These are phyloP conservation scores for Gymnorhina tibicen DNA, from an alignment of 2,113 vertebrate genomes.

Conservation along the genomic window DNA sequence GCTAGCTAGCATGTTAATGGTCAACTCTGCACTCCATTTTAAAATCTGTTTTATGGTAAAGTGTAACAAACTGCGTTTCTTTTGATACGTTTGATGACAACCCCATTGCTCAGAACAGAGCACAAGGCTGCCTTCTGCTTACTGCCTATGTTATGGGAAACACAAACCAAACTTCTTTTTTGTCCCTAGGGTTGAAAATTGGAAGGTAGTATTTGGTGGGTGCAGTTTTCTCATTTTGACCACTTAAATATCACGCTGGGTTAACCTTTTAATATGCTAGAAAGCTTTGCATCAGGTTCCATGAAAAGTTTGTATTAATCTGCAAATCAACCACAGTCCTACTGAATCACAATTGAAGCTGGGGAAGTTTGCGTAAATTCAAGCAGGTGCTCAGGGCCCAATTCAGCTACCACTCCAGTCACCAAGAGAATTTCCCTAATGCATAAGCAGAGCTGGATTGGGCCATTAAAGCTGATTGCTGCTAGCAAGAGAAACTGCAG, in stretches of 20 bases:
- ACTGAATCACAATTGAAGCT: background rate
- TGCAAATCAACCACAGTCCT: background rate
- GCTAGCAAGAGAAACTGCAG: background rate
- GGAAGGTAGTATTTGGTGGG: background rate
- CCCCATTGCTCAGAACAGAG: background rate
- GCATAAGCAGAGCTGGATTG: background rate
- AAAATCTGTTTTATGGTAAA: background rate
- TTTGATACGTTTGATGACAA: background rate
- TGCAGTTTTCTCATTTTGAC: background rate
- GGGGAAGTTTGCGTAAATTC: background rate
- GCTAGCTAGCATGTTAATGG: constrained; percentile 11
- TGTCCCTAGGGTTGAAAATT: background rate
- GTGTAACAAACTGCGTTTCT: background rate
- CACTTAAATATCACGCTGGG: background rate
- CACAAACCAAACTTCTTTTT: background rate
- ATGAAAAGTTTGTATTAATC: background rate
- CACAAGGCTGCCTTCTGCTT: background rate
- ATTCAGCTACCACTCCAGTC: constrained; percentile 5
- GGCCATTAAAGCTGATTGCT: background rate
- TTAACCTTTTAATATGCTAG: constrained; percentile 23
- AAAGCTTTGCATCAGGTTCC: constrained; percentile 10
- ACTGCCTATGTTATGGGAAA: background rate
- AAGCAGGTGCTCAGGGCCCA: background rate
- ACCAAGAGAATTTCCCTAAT: background rate
- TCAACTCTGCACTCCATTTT: background rate